Base-by-base conservation (phyloP, 2,888 invertebrate genomes). In the Acholoe squamosa region DNA sequence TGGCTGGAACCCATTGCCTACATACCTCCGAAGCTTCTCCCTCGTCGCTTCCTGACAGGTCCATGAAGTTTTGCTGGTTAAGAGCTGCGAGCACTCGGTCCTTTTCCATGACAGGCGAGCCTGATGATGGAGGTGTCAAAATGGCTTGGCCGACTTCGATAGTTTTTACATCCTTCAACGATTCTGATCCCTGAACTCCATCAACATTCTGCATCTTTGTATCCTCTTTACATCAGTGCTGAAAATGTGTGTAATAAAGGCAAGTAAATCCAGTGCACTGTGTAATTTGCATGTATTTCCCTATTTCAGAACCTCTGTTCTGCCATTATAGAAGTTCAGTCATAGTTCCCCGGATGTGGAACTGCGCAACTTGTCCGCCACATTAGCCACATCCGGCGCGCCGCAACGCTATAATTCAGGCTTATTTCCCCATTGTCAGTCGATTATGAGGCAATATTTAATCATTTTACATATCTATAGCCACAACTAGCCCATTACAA, bases 31-130 rank as follows among this genome's bases (percentile, higher is more conserved):
- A 98, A 96, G 98, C 98, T 96, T 98, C 98, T 96, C 98, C 98
- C 96, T 98, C 98, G 96, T 98, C 98, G 96, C 98, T 98, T 97
- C 98, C 98, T 95, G 98, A 98, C 96, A 98, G 97, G 97, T 98
- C 98, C 96, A 98, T 98, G 97, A 97, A 98, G 97, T 98, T 97
- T 96, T 97, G 97, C 34, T 84, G 91, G 86, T 86, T 5, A 51
- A 89, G 80, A 96, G 93, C 91, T 90, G 91, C 80, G 71, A 91
- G 89, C 91, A 92, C 92, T 90, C 91, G 92, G 91, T 92, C 92
- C 92, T 93, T 92, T 91, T 92, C 92, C 90, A 91, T 90, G 84
- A 89, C 91, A 90, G 92, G 93, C 56, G 92, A 92, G 56, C 86
- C 86, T 56, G 86, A 86, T 56, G 86, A 86, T 86, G 92, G 91